These are phyloP conservation scores for Carassius auratus DNA, from an alignment of 2,113 vertebrate genomes.

Conservation along the genomic window DNA sequence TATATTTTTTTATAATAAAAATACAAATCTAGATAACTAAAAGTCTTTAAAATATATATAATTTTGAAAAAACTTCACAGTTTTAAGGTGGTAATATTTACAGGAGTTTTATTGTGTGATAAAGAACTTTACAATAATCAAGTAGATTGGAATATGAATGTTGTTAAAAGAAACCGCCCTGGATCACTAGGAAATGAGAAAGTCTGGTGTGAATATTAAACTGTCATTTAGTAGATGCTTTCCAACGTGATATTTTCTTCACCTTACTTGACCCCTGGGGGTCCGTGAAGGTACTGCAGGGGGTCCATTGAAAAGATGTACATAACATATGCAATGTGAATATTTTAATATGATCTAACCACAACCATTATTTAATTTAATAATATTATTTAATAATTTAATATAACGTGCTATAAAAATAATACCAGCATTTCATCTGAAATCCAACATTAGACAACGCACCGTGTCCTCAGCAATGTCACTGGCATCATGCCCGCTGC, in stretches of 20 bases:
- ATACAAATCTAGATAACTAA: not conserved
- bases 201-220: not conserved
- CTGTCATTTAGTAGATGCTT: not conserved
- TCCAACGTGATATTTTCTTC: not conserved
- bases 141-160: not conserved
- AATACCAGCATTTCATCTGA: not conserved
- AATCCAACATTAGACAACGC: not conserved
- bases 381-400: not conserved
- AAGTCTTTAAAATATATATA: not conserved
- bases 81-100: no score
- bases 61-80: no score
- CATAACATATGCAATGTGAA: not conserved
- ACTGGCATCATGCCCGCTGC: slow-evolving; percentile 40
- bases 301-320: not conserved
- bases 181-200: not conserved
- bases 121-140: not conserved
- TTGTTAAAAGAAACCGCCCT: not conserved
- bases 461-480: slow-evolving; percentile 37
- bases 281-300: not conserved
- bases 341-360: not conserved
- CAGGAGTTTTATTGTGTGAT: not conserved
- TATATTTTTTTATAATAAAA: not conserved
- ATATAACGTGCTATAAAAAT: not conserved
- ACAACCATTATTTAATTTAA: not conserved
- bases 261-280: not conserved